Conservation (phyloP, 2,888 invertebrate genomes). For the Tenodera sinensis region DNA sequence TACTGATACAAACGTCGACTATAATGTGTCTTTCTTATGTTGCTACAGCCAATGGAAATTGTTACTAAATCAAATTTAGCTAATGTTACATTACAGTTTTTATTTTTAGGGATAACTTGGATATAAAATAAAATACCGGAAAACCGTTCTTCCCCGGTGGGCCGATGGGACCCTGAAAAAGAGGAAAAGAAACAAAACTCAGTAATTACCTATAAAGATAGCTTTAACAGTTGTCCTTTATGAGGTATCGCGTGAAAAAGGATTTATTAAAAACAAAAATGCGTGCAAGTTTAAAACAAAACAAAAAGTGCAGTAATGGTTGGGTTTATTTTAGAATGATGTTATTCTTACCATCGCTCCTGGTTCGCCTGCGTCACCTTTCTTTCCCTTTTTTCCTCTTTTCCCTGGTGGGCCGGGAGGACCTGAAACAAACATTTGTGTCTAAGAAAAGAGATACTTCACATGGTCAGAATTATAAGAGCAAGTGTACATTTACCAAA, state of each 20-base stretch:
- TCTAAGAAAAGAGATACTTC: neutral
- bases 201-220: slow-evolving; percentile 34
- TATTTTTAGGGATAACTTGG: slow-evolving; percentile 36
- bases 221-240: slow-evolving; percentile 11
- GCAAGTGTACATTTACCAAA: too few species aligned
- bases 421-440: slow-evolving; percentile 53
- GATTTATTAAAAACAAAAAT: neutral
- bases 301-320: neutral
- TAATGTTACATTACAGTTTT: neutral
- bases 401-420: slow-evolving; percentile 83
- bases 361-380: slow-evolving; percentile 78
- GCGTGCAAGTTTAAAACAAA: neutral
- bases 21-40: neutral
- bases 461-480: too few species aligned
- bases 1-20: neutral
- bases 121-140: slow-evolving; percentile 68
- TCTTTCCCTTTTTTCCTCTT: slow-evolving; percentile 84
- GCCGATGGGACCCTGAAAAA: slow-evolving; percentile 70
- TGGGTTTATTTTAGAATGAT: neutral
- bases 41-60: neutral
- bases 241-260: neutral
- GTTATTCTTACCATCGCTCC: slow-evolving; percentile 70
- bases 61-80: neutral
- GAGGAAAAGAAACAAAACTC: slow-evolving; percentile 41
- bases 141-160: slow-evolving; percentile 85